phyloP scores from a whole-genome alignment of 2,888 invertebrate species.

The Elmis aenea region DNA sequence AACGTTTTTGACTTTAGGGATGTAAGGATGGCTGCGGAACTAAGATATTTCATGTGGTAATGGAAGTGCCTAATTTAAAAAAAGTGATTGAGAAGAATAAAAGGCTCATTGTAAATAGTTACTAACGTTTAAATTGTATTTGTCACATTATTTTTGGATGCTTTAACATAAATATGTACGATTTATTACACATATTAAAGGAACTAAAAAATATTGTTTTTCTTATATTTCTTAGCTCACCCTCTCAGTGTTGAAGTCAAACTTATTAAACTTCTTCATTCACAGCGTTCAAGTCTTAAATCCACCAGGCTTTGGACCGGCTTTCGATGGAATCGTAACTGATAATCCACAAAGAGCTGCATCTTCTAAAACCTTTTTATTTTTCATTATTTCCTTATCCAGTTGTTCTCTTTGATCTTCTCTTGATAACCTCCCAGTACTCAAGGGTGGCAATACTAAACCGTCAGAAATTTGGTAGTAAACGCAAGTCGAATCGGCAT shows the following conservation, averaged over 20 bases:
- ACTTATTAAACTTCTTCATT: too few relatives aligned
- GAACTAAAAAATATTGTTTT: not conserved
- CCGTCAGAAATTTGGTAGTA: constrained; percentile 46
- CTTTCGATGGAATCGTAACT: constrained; percentile 31
- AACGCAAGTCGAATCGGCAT: constrained; percentile 47
- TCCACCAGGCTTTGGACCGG: too few relatives aligned
- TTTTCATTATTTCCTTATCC: constrained; percentile 33
- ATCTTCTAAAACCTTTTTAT: constrained; percentile 32
- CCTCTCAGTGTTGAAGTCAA: too few relatives aligned
- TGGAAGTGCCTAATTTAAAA: constrained; percentile 24
- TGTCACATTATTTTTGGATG: constrained; percentile 29
- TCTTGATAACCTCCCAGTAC: constrained; percentile 26
- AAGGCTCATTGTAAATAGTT: constrained; percentile 24
- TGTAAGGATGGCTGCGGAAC: too few relatives aligned
- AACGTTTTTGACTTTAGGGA: too few relatives aligned
- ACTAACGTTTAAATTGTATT: constrained; percentile 21
- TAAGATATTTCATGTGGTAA: too few relatives aligned
- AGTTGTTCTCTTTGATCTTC: constrained; percentile 32
- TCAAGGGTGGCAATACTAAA: constrained; percentile 30
- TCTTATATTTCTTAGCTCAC: too few relatives aligned
- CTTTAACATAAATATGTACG: constrained; percentile 30
- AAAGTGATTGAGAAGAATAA: constrained; percentile 19
- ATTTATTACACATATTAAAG: constrained; percentile 26
- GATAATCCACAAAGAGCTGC: constrained; percentile 34
- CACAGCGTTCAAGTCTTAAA: too few relatives aligned